Percentiles rank a stretch among this genome's conserved stretches.
phyloP scores from a whole-genome alignment of 2,888 invertebrate species.

The Platycnemis pennipes region DNA sequence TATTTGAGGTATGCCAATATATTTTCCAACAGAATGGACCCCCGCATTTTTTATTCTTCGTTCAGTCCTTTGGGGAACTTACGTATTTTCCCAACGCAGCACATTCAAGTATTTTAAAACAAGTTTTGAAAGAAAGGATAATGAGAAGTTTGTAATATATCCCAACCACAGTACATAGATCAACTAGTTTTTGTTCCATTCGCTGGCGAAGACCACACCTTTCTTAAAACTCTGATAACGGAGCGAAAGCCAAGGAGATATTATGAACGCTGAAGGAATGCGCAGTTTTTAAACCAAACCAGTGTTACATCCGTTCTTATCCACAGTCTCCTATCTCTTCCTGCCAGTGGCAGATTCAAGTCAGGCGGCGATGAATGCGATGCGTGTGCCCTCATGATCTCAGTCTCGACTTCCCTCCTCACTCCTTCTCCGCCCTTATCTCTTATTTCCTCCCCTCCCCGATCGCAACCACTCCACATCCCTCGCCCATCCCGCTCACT shows the following conservation, averaged over 20 bases:
- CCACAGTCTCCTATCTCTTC: neutral
- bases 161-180: neutral
- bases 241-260: neutral
- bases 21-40: no score
- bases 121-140: no score
- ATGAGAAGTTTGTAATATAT: no score
- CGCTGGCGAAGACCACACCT: neutral
- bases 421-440: neutral
- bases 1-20: no score
- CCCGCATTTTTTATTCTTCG: no score
- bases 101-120: no score
- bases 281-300: slow-evolving; percentile 2
- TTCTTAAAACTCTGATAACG: neutral
- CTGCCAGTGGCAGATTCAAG: neutral
- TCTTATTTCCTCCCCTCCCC: neutral
- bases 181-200: neutral
- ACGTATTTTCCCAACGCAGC: no score
- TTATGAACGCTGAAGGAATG: neutral
- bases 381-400: neutral
- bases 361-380: slow-evolving; percentile 18
- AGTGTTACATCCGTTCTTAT: neutral
- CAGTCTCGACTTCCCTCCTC: neutral
- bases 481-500: neutral
- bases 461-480: neutral
- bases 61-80: no score